Conservation (phyloP, 2,888 invertebrate genomes). For the Lacanobia wlatinum region DNA sequence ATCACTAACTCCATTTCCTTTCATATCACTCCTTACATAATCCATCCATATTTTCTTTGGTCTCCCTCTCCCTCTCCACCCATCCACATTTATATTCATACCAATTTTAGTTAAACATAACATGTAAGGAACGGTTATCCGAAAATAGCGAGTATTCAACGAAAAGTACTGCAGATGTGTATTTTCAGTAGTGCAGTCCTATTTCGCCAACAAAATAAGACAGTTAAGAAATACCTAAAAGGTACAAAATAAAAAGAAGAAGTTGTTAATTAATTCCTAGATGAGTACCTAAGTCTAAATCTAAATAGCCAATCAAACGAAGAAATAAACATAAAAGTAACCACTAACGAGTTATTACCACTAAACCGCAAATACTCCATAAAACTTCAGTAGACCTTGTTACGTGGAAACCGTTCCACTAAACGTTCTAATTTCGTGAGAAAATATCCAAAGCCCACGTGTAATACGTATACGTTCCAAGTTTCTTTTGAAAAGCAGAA, state of each 20-base stretch:
- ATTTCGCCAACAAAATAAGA: too few species aligned
- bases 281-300: background rate
- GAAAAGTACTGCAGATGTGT: too few species aligned
- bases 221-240: too few species aligned
- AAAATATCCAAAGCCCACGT: slow-evolving; percentile 5
- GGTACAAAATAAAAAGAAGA: background rate
- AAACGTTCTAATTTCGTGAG: slow-evolving; percentile 33
- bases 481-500: slow-evolving; percentile 29
- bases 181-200: too few species aligned
- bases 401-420: slow-evolving; percentile 19
- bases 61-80: too few species aligned
- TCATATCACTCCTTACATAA: too few species aligned
- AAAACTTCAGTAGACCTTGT: slow-evolving; percentile 19
- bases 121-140: background rate
- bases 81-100: too few species aligned
- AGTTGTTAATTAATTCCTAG: background rate
- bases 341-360: slow-evolving; percentile 12
- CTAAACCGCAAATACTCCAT: slow-evolving; percentile 24
- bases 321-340: slow-evolving; percentile 25
- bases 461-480: background rate
- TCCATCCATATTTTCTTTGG: too few species aligned
- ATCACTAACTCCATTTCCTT: too few species aligned
- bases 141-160: too few species aligned
- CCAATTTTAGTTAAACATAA: too few species aligned
- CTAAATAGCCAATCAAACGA: slow-evolving; percentile 13